These are phyloP conservation scores for Papilio dardanus DNA, from an alignment of 1,140 invertebrate species.

Conservation along the genomic window DNA sequence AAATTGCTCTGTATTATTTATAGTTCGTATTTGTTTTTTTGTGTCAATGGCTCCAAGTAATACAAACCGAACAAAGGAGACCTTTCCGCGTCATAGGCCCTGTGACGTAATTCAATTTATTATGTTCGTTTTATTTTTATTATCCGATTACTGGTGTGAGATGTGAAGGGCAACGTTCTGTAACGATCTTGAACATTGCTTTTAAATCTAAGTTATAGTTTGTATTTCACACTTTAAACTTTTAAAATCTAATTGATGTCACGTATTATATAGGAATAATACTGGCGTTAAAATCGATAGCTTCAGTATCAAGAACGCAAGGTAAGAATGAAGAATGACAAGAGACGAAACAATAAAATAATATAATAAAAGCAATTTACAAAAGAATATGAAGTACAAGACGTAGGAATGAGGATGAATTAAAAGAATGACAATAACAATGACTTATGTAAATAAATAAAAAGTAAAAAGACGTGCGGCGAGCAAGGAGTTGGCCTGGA, in stretches of 20 bases:
- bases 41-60: neutral
- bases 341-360: too few species aligned
- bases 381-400: too few species aligned
- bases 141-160: neutral
- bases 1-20: neutral
- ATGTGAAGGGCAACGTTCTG: constrained; percentile 1
- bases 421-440: too few species aligned
- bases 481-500: too few species aligned
- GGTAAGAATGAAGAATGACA: too few species aligned
- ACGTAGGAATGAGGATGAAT: too few species aligned
- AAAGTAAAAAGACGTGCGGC: too few species aligned
- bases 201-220: neutral
- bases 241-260: neutral
- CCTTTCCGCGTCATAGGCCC: neutral
- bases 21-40: neutral
- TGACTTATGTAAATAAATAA: too few species aligned
- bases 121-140: constrained; percentile 16
- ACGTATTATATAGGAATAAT: neutral
- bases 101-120: constrained; percentile 18
- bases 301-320: too few species aligned
- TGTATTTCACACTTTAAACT: neutral
- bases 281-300: neutral
- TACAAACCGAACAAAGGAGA: neutral
- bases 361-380: too few species aligned
- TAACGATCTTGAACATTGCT: constrained; percentile 2